Conservation (phyloP, 2,888 invertebrate species). For the Nephrotoma appendiculata region DNA sequence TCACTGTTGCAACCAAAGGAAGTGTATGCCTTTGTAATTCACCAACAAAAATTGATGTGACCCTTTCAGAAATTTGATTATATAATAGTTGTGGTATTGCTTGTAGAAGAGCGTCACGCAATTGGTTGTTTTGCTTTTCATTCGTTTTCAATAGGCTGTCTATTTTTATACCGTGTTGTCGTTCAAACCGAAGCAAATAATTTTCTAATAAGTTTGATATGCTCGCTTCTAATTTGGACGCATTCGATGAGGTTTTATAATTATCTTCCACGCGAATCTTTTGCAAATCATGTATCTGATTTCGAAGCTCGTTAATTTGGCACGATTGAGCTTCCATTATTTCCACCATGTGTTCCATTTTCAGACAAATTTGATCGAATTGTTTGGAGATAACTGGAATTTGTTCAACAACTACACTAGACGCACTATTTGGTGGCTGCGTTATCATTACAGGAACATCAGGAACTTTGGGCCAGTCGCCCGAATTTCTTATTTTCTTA, state of each 20-base stretch:
- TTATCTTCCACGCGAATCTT: slow-evolving; percentile 17
- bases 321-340: slow-evolving; percentile 34
- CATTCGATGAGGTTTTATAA: slow-evolving; percentile 6
- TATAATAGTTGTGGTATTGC: slow-evolving; percentile 39
- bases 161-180: slow-evolving; percentile 27
- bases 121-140: slow-evolving; percentile 35
- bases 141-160: slow-evolving; percentile 27
- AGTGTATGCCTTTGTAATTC: slow-evolving; percentile 41
- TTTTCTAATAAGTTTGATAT: slow-evolving; percentile 30
- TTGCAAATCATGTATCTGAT: slow-evolving; percentile 25
- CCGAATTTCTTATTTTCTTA: neutral
- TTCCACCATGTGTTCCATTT: slow-evolving; percentile 32
- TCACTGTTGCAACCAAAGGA: slow-evolving; percentile 45
- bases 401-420: neutral
- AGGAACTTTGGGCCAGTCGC: slow-evolving; percentile 22
- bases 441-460: slow-evolving; percentile 23
- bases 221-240: slow-evolving; percentile 20
- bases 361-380: slow-evolving; percentile 20
- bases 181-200: slow-evolving; percentile 29
- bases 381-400: slow-evolving; percentile 9
- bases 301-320: slow-evolving; percentile 35
- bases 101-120: slow-evolving; percentile 36
- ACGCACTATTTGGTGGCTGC: slow-evolving; percentile 23
- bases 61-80: slow-evolving; percentile 35
- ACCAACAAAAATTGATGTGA: slow-evolving; percentile 38